Evolutionary conservation across 2,888 invertebrate species (phyloP), one percentile per base, ranked within the genome.

Genomic region (Subacronicta megacephala): DNA sequence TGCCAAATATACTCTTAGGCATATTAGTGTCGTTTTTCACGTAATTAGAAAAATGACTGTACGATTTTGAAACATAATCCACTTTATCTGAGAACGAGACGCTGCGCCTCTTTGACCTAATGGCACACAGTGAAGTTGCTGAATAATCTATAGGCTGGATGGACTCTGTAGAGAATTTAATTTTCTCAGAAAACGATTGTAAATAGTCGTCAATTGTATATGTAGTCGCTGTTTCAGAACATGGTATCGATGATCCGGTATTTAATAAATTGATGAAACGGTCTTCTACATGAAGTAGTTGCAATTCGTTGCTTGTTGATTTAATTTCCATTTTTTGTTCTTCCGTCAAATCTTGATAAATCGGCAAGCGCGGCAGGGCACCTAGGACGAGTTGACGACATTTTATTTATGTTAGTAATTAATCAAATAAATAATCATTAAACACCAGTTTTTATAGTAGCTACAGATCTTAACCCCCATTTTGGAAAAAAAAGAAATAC

Each of bases 351-450:
- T 88, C 88, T 87, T 88, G 84, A 65, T 61, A 78, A 72, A 73
- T 74, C 85, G 85, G 87, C 84, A 83, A 78, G 56, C 82, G 80
- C 86, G 66, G 82, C 84, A 76, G 80, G 73, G 74, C 70, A 92
- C 93, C 93, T 93, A 90, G 79, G 91, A 85, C 78, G 78, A 89
- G 88, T 84, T 80, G 72, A 76, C 68, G 67, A 81, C 63, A 80
- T 77, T 81, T 83, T 81, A 85, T 78, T 81, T 74, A 65, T 75
- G 51, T 74, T 77, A 71, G 49, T 36, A 66, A 61, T 62, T 0
- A 55, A 12, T 49, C 18, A 45, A 43, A 35, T 45, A 55, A 35
- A 42, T 41, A 43, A 18, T 60, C 33, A 45, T 65, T 26, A 64
- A 45, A 41, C 55, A 55, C 51, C 52, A 17, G 10, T 26, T 33